Evolutionary conservation across 2,113 vertebrate genomes (phyloP).

Genomic region (Chlamydotis undulata): DNA sequence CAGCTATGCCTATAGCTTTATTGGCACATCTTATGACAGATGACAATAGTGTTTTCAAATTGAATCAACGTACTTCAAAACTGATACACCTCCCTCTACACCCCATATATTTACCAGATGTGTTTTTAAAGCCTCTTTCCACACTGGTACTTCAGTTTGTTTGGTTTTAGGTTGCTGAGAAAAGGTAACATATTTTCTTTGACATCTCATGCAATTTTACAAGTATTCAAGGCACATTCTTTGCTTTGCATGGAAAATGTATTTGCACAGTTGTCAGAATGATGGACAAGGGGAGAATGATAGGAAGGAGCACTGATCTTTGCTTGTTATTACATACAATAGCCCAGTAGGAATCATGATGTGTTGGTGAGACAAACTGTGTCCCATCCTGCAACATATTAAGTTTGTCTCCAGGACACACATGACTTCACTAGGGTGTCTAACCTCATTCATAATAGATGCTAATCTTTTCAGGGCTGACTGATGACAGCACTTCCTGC

Average conservation of each 20-base stretch:
- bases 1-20: constrained; percentile 30
- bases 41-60: constrained; percentile 56
- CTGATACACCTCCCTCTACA: neutral
- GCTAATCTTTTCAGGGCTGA: constrained; percentile 98
- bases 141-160: constrained; percentile 49
- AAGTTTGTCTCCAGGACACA: constrained; percentile 97
- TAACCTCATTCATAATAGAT: constrained; percentile 97
- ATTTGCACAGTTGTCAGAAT: constrained; percentile 92
- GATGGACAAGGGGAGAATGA: constrained; percentile 86
- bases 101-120: constrained; percentile 16
- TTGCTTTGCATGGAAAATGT: constrained; percentile 88
- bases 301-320: constrained; percentile 74
- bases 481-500: constrained; percentile 97
- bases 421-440: constrained; percentile 92
- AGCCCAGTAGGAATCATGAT: constrained; percentile 85
- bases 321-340: constrained; percentile 89
- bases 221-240: constrained; percentile 76
- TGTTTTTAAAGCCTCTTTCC: constrained; percentile 50
- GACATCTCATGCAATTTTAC: constrained; percentile 73
- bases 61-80: constrained; percentile 32
- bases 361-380: constrained; percentile 86
- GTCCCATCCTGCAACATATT: constrained; percentile 93
- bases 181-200: constrained; percentile 72
- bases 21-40: constrained; percentile 36
- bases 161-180: constrained; percentile 71